Conservation (phyloP, 2,113 vertebrate species). For the Myiagra hebetior region DNA sequence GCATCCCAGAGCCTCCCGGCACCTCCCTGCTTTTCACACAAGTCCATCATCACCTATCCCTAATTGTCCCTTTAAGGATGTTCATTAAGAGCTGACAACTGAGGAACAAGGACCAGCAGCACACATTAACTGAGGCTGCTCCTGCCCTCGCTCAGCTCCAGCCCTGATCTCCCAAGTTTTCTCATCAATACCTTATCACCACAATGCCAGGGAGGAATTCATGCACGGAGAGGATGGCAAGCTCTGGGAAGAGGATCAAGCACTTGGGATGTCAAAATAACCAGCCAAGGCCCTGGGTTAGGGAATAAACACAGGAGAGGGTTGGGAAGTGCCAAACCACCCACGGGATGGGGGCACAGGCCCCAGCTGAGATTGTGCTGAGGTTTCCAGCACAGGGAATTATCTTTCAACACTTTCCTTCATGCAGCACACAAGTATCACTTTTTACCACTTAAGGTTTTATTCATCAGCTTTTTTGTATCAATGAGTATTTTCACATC, state of each 20-base stretch:
- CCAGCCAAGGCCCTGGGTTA: not conserved
- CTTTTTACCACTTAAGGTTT: not conserved
- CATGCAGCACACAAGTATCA: accelerated
- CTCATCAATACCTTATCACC: not conserved
- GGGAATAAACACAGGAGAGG: not conserved
- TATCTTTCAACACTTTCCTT: accelerated
- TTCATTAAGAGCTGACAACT: not conserved
- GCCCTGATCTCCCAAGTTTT: not conserved
- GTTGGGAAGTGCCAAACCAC: not conserved
- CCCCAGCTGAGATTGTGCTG: accelerated
- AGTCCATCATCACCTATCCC: not conserved
- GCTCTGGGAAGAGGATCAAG: not conserved
- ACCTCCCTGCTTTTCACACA: not conserved
- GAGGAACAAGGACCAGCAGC: not conserved
- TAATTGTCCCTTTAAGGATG: not conserved
- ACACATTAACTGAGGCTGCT: not conserved
- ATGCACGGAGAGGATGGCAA: not conserved
- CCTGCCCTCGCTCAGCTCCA: not conserved
- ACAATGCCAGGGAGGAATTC: not conserved
- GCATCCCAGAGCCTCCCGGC: not conserved
- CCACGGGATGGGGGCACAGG: accelerated
- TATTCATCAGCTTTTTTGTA: not conserved
- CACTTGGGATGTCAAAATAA: not conserved
- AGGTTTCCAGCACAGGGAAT: not conserved
- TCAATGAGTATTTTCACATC: not conserved